A percentile compares a stretch with the other conserved stretches of the same genome.
phyloP scores from a whole-genome alignment of 1,140 invertebrate species.

The Zophobas atratus region DNA sequence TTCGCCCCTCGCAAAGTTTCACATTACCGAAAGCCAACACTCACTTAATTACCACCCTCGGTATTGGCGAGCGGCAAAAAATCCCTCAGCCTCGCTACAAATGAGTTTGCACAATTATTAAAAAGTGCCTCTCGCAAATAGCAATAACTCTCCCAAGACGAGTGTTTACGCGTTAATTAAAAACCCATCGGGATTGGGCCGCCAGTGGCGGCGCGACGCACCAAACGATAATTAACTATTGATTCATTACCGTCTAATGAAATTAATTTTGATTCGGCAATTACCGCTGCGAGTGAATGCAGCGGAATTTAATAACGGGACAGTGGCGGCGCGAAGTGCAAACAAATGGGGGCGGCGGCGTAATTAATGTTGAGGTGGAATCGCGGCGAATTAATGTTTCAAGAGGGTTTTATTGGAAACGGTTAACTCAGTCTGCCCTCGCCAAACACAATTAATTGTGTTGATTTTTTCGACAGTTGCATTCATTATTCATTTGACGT shows the following conservation, averaged over 20 bases:
- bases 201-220: neutral
- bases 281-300: conserved; percentile 17
- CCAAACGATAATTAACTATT: conserved; percentile 24
- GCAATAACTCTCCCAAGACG: no score
- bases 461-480: no score
- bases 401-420: conserved; percentile 2
- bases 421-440: neutral
- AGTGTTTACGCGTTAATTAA: no score
- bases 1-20: no score
- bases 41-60: no score
- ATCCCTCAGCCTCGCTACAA: no score
- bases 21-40: no score
- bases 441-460: neutral
- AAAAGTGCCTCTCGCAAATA: no score
- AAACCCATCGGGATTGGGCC: no score
- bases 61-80: no score
- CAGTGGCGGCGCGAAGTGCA: conserved; percentile 2
- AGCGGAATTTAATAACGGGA: conserved; percentile 23
- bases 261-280: conserved; percentile 22
- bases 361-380: conserved; percentile 17
- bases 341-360: neutral
- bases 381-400: conserved; percentile 21
- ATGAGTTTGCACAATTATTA: no score
- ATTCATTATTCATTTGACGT: no score
- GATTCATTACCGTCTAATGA: conserved; percentile 16